These are phyloP conservation scores for Mantis religiosa DNA, from an alignment of 2,888 invertebrate genomes.

Conservation along the genomic window DNA sequence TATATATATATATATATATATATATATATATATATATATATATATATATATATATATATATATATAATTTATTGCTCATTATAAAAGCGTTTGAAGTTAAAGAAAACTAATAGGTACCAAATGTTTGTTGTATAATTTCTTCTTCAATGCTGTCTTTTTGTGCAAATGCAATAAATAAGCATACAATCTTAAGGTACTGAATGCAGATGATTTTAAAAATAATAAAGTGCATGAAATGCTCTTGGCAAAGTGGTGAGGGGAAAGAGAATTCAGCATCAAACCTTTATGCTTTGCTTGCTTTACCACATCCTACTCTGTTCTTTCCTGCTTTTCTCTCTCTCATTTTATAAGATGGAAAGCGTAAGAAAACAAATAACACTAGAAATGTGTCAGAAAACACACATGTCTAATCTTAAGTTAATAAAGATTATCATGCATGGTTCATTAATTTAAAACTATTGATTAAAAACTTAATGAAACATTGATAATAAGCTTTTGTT, in stretches of 20 bases:
- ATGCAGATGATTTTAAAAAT: background rate
- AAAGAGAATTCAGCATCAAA: background rate
- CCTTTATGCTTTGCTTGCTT: background rate
- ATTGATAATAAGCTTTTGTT: background rate
- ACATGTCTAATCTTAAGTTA: background rate
- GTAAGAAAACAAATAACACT: background rate
- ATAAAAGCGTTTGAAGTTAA: too few relatives aligned
- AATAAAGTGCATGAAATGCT: background rate
- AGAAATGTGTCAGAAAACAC: background rate
- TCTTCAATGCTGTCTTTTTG: background rate
- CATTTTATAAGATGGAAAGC: background rate
- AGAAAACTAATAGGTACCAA: too few relatives aligned
- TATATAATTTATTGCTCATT: too few relatives aligned
- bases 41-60: too few relatives aligned
- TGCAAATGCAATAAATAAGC: background rate
- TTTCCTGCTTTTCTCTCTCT: background rate
- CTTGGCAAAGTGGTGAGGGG: background rate
- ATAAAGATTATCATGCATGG: background rate
- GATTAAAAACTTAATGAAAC: background rate
- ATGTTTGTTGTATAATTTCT: background rate
- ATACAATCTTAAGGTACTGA: background rate
- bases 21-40: too few relatives aligned
- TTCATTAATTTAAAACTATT: background rate
- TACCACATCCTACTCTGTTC: background rate
- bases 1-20: too few relatives aligned